Evolutionary conservation across 2,797 vertebrate genomes (phyloP).

Genomic region (Peromyscus attwateri): DNA sequence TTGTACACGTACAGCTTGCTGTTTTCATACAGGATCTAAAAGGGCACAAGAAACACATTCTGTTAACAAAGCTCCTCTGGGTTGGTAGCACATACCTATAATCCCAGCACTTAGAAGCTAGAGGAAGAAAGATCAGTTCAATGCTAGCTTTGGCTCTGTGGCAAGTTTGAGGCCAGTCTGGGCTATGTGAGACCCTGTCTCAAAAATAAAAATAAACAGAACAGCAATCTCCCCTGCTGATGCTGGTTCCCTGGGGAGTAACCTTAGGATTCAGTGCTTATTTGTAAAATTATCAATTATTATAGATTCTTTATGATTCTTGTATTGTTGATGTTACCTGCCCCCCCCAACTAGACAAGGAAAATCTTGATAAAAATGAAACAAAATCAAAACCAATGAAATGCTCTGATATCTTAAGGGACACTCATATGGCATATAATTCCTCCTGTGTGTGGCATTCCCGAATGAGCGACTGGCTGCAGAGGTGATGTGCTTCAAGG

Average conservation of each 20-base stretch:
- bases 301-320: neutral
- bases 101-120: neutral
- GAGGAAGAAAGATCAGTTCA: neutral
- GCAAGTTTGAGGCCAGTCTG: neutral
- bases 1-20: neutral
- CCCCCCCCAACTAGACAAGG: neutral
- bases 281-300: neutral
- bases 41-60: neutral
- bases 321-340: neutral
- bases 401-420: neutral
- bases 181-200: neutral
- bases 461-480: neutral
- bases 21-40: neutral
- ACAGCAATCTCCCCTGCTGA: neutral
- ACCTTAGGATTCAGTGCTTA: neutral
- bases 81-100: neutral
- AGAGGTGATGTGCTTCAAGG: neutral
- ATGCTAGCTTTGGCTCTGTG: neutral
- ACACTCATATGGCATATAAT: neutral
- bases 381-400: neutral
- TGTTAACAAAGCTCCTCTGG: neutral
- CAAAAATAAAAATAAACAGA: neutral
- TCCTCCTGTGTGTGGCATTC: neutral
- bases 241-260: neutral
- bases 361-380: slow-evolving; percentile 11